A percentile compares a stretch with the other conserved stretches of the same genome.
Evolutionary conservation across 1,140 invertebrate species (phyloP).

Genomic region (Teleogryllus occipitalis): DNA sequence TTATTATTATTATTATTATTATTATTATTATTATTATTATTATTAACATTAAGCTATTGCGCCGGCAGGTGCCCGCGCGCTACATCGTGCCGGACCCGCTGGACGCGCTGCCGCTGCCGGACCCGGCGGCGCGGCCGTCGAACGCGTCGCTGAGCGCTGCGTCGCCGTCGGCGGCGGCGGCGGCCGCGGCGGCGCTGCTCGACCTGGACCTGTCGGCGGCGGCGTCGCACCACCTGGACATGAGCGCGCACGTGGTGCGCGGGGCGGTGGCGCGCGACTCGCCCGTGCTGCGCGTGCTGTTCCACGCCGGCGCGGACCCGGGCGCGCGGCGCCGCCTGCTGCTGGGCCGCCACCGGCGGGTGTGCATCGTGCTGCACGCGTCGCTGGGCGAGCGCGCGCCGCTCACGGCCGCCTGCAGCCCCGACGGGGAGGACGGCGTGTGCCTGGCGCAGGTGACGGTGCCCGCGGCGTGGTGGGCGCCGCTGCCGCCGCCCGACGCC

Average conservation of each 20-base stretch:
- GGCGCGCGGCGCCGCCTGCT: slow-evolving; percentile 45
- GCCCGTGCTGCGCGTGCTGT: slow-evolving; percentile 77
- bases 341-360: slow-evolving; percentile 45
- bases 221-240: slow-evolving; percentile 67
- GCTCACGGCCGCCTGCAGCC: slow-evolving; percentile 73
- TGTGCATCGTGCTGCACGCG: slow-evolving; percentile 68
- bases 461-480: slow-evolving; percentile 81
- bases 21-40: no score
- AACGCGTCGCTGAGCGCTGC: neutral
- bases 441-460: slow-evolving; percentile 76
- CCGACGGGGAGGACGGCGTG: slow-evolving; percentile 79
- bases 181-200: slow-evolving; percentile 34
- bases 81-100: slow-evolving; percentile 74
- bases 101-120: slow-evolving; percentile 35
- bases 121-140: neutral
- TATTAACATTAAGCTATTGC: neutral
- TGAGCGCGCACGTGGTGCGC: slow-evolving; percentile 84
- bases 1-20: no score
- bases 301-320: slow-evolving; percentile 76
- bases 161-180: slow-evolving; percentile 17
- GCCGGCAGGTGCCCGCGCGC: slow-evolving; percentile 56
- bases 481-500: slow-evolving; percentile 44
- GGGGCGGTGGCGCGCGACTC: slow-evolving; percentile 72
- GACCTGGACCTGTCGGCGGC: slow-evolving; percentile 56
- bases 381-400: slow-evolving; percentile 45